Evolutionary conservation across 2,797 vertebrate genomes (phyloP), one percentile per base, ranked within the genome.

Genomic region (Ctenosaura bakeri): DNA sequence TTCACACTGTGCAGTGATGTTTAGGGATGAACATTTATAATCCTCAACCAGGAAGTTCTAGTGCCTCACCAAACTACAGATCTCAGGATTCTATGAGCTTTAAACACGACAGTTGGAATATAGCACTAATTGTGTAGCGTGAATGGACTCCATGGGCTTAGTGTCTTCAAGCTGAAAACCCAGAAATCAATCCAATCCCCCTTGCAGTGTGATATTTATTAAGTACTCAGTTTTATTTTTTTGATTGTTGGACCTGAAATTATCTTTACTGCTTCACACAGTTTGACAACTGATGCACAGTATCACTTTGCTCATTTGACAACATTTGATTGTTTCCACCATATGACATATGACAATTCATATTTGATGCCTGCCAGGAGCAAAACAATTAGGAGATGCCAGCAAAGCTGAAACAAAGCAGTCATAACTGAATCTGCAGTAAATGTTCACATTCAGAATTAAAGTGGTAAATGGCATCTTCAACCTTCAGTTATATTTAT

Each of bases 401-500:
- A 80, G 38, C 13, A 81, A 73, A 86, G 18, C 32, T 32, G 66
- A 62, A 87, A n/a, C 22, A 29, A 77, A 52, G 46, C 26, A 20
- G 18, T 24, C 32, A 59, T 35, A 24, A 16, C 6, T 16, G 54
- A 87, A 76, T 82, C 69, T 87, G 54, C n/a, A 52, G 2, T 85
- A 89, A 80, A 76, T 52, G n/a, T 0, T 59, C 81, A 89, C n/a
- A 89, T 81, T 73, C 56, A 24, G 29, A 80, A 90, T 87, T 86
- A 13, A 32, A 29, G 69, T 29, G 35, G 32, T 24, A 86, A 90
- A 81, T 73, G 29, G 29, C 46, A 12, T 16, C 64, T 86, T 86
- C 66, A 59, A 69, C n/a, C 46, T 85, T 50, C n/a, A 69, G 24
- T 8, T 54, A n/a, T 35, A 24, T 35, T 74, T 85, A 42, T 77